Conservation (phyloP, 2,888 invertebrate genomes). For the Cerastoderma edule region DNA sequence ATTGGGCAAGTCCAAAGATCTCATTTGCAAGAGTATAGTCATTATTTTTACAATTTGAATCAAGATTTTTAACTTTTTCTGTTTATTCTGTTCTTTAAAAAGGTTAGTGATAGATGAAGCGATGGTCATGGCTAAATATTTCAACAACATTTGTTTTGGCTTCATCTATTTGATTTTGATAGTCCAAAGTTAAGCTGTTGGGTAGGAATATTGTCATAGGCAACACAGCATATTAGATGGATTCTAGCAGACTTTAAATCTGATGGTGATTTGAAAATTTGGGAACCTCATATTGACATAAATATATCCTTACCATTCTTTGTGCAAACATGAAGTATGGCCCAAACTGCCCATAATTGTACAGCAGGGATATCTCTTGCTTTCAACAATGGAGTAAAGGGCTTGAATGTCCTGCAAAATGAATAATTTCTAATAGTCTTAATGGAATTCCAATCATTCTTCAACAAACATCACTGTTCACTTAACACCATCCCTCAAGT, state of each 20-base stretch:
- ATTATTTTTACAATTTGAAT: no score
- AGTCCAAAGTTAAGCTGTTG: no score
- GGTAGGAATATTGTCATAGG: background rate
- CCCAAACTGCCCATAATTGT: slow-evolving; percentile 92
- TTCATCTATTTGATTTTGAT: no score
- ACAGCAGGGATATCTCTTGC: slow-evolving; percentile 87
- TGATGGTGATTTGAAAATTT: background rate
- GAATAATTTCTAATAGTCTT: background rate
- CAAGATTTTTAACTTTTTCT: no score
- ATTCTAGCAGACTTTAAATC: background rate
- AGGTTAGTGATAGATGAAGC: no score
- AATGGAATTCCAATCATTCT: background rate
- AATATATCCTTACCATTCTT: slow-evolving; percentile 84
- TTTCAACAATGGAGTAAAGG: slow-evolving; percentile 88
- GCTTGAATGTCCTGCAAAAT: slow-evolving; percentile 88
- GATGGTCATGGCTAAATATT: no score
- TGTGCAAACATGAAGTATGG: slow-evolving; percentile 91
- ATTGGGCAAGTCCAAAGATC: no score
- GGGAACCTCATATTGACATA: no score
- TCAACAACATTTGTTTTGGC: no score
- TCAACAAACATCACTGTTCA: background rate
- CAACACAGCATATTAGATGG: background rate
- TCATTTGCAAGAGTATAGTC: no score
- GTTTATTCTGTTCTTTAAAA: no score
- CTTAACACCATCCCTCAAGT: background rate